Conservation (phyloP, 2,113 vertebrate species). For the Erythrocebus patas region DNA sequence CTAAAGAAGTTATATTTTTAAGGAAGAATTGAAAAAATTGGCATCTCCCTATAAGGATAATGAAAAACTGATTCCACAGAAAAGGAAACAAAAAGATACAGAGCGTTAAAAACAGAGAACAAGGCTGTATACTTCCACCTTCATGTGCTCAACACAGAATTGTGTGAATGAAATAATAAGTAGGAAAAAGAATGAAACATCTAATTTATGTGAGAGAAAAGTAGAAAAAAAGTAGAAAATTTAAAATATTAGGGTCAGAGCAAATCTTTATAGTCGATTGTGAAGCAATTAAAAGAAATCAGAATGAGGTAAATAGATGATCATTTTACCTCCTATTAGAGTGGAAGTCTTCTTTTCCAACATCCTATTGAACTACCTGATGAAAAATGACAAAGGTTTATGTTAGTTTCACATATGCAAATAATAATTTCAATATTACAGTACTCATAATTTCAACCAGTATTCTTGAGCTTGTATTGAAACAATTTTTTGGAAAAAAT, state of each 20-base stretch:
- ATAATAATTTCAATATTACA: slow-evolving; percentile 11
- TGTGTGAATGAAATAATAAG: not conserved
- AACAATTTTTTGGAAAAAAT: not conserved
- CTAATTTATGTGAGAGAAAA: not conserved
- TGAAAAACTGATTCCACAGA: not conserved
- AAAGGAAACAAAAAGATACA: not conserved
- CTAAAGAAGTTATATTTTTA: not conserved
- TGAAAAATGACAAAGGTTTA: not conserved
- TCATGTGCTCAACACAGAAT: not conserved
- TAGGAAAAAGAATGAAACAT: not conserved
- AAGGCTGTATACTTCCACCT: not conserved
- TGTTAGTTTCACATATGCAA: not conserved
- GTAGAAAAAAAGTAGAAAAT: not conserved
- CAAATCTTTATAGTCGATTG: not conserved
- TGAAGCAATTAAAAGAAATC: not conserved
- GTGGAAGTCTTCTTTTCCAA: not conserved
- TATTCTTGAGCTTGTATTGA: not conserved
- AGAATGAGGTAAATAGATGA: not conserved
- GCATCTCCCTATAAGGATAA: not conserved
- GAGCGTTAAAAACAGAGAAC: not conserved
- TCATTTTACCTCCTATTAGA: not conserved
- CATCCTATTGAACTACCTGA: not conserved
- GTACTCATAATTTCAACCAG: not conserved
- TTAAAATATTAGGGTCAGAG: not conserved
- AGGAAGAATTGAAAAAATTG: not conserved